Conservation (phyloP, 1,140 invertebrate genomes). For the Zophobas morio region DNA sequence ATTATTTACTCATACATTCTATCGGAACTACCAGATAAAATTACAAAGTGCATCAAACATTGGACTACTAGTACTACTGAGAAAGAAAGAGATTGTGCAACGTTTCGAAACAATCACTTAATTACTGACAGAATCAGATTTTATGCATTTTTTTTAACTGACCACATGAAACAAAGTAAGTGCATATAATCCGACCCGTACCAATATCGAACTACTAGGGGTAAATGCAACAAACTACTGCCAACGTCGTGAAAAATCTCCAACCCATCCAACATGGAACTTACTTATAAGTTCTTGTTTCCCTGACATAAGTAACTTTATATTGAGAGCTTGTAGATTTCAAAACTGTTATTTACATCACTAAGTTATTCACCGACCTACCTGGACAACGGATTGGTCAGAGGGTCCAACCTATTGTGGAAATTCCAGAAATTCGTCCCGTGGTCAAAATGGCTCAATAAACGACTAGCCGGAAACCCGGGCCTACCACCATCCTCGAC, state of each 20-base stretch:
- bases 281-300: slow-evolving; percentile 63
- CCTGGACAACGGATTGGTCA: slow-evolving; percentile 63
- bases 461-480: slow-evolving; percentile 72
- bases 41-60: too few relatives aligned
- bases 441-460: slow-evolving; percentile 68
- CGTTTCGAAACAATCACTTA: too few relatives aligned
- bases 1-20: too few relatives aligned
- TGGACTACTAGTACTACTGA: too few relatives aligned
- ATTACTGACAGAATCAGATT: too few relatives aligned
- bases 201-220: not conserved
- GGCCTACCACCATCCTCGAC: slow-evolving; percentile 79
- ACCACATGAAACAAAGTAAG: too few relatives aligned
- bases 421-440: slow-evolving; percentile 65
- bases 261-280: slow-evolving; percentile 49
- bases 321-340: slow-evolving; percentile 62
- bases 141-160: too few relatives aligned
- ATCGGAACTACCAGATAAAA: too few relatives aligned
- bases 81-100: too few relatives aligned
- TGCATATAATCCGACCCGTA: too few relatives aligned
- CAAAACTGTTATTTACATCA: slow-evolving; percentile 38
- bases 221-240: slow-evolving; percentile 48
- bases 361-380: slow-evolving; percentile 43
- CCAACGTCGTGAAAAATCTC: slow-evolving; percentile 17
- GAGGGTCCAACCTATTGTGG: slow-evolving; percentile 59
- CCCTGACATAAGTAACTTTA: slow-evolving; percentile 61